Evolutionary conservation across 2,888 invertebrate genomes (phyloP), one percentile per base, ranked within the genome.

Genomic region (Synanthedon formicaeformis): DNA sequence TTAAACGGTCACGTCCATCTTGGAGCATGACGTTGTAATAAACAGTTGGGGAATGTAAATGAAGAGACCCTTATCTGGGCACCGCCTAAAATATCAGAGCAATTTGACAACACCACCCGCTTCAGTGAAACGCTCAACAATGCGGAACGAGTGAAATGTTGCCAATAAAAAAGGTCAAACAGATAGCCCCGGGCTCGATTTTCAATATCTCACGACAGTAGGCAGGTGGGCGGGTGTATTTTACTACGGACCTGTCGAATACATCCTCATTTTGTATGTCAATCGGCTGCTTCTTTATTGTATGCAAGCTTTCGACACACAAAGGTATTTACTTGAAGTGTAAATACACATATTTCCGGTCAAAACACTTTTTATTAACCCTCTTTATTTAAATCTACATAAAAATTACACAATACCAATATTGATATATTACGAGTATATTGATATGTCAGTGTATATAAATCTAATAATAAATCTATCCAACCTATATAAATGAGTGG

Each of bases 111-210:
- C 74, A 71, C 72, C 71, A 73, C 73, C 75, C 74, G 73, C 73
- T 75, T 73, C 71, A 76, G 72, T 74, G 54, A 54, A 56, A 55
- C 52, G 56, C 67, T 74, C 73, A 75, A 81, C 80, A 81, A 79
- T 74, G 79, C 73, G 75, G 73, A 75, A 75, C 79, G 73, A 78
- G 81, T 83, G 79, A 82, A 81, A 84, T 82, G 81, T 81, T 77
- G 73, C 78, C 79, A 78, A 81, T 81, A 81, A 81, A 82, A 81
- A 82, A 80, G 82, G 81, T 81, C 81, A 78, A 78, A 78, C 74
- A 75, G 67, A 78, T 77, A 65, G 78, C 76, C 70, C 60, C 59
- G 66, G 72, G 76, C 74, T 71, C 73, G 73, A 78, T 81, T 83
- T 81, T 82, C 81, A 83, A 84, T 84, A 83, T 84, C 80, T 81